Conservation (phyloP, 2,888 invertebrate genomes). For the Nomada fabriciana region DNA sequence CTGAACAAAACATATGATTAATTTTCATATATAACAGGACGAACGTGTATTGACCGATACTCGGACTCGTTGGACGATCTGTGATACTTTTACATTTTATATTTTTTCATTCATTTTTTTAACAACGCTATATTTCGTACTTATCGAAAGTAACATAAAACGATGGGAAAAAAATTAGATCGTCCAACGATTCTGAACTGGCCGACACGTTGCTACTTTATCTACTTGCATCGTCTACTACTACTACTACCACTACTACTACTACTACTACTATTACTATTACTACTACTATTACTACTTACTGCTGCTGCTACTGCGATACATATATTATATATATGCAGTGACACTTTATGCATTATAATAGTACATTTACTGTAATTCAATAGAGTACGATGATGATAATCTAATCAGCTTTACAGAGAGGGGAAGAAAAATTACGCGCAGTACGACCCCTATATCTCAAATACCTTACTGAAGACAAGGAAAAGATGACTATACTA, state of each 20-base stretch:
- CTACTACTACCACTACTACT: slow-evolving; percentile 49
- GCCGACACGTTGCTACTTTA: slow-evolving; percentile 56
- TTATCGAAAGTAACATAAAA: slow-evolving; percentile 39
- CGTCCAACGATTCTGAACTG: slow-evolving; percentile 48
- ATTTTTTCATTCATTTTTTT: slow-evolving; percentile 7
- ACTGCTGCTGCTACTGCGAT: slow-evolving; percentile 65
- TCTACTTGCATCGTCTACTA: slow-evolving; percentile 66
- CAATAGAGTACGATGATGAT: slow-evolving; percentile 60
- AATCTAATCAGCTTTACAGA: slow-evolving; percentile 52
- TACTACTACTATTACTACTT: no score
- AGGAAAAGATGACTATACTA: slow-evolving; percentile 46
- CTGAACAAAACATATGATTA: slow-evolving; percentile 69
- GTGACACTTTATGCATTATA: slow-evolving; percentile 65
- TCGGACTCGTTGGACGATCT: slow-evolving; percentile 40
- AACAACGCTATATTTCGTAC: slow-evolving; percentile 38
- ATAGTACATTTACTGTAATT: slow-evolving; percentile 69
- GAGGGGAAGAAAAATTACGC: slow-evolving; percentile 16
- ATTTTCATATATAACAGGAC: slow-evolving; percentile 71
- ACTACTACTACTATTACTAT: no score
- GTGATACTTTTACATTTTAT: slow-evolving; percentile 9
- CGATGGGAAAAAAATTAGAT: neutral
- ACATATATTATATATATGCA: slow-evolving; percentile 52
- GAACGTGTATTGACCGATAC: slow-evolving; percentile 40
- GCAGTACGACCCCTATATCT: slow-evolving; percentile 21
- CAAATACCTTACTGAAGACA: slow-evolving; percentile 12